Base-by-base conservation (phyloP, 2,113 vertebrate species). In the Nicator chloris region DNA sequence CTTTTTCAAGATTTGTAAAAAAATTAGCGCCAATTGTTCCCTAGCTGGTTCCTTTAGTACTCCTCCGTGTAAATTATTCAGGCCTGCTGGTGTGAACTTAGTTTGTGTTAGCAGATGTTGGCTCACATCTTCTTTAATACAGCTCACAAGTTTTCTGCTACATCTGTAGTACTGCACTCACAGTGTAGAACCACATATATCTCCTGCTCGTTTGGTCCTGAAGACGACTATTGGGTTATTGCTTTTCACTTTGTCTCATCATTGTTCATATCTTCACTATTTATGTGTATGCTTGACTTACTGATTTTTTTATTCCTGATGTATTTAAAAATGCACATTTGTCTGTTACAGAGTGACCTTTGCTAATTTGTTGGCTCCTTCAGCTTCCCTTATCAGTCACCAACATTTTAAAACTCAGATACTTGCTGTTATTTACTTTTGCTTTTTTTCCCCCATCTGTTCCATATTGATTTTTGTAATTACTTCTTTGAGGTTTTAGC, bases 381-480 rank as follows among this genome's bases (percentile, higher is more conserved):
- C 35, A 70, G 59, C 86, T 83, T 92, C 19, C 11, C 80, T 95
- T 96, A 95, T 94, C 92, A 95, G 66, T 61, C 42, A 83, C 24
- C 1, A 15, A 63, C 68, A 77, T 80, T 94, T 95, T 93, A 77
- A 90, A 92, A 92, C 86, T 92, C n/a, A 2, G 0, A 92, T 90
- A 92, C 47, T 93, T 88, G 79, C 90, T 93, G 82, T 83, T 75
- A 90, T 94, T 94, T 93, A 81, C 68, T 82, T 93, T 82, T 90
- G 49, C 18, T 61, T 86, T 91, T 94, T 88, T 54, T 54, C 4
- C 72, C 79, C 94, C 94, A 90, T 92, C 92, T 97, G 94, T 72
- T 86, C 27, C 73, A 65, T 82, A 94, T 93, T 81, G 79, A 80
- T 92, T 80, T 86, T 82, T 92, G 51, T 33, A 75, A 90, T 93